Base-by-base conservation (phyloP, 1,140 invertebrate genomes). In the Pectinophora gossypiella region DNA sequence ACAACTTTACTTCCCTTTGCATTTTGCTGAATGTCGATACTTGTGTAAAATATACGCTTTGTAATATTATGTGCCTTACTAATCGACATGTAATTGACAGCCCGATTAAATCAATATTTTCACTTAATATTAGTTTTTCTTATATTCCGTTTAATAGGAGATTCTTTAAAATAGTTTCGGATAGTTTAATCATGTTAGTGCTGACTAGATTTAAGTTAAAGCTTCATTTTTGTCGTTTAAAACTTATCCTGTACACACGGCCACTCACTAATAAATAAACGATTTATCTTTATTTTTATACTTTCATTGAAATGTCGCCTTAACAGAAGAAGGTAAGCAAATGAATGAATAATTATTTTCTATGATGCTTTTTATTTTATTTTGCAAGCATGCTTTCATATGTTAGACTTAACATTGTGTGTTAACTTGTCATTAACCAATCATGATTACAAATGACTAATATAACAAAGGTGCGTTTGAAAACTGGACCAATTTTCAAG, bases 181-280 rank as follows among this genome's bases (percentile, higher is more conserved):
- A 40, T 18, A 40, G 15, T 40, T 32, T 32, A 40, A 40, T 13
- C 16, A 15, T n/a, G n/a, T 52, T 58, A 59, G 22, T 60, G 47
- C 56, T 56, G 27, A 51, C 54, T 64, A 54, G 51, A 48, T 60
- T 10, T 63, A 65, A 54, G 35, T 58, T 57, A 44, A 61, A 58
- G 36, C 36, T 40, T 40, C 36, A 40, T 40, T 40, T 40, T 15
- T 32, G 9, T 32, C 27, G n/a, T 32, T 32, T 15, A 40, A 15
- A 40, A 6, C 7, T 6, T 1, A 63, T 51, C 47, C 61, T 73
- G 68, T 73, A 72, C 59, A 74, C 59, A 72, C 73, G 58, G 61
- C 64, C 57, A 72, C 62, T 74, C 70, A 71, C 65, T 78, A 78
- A 82, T 78, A 68, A 76, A 68, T 68, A 77, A 85, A 76, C 65